These are phyloP conservation scores for Panthera uncia DNA, from an alignment of 2,113 vertebrate species.

Conservation along the genomic window DNA sequence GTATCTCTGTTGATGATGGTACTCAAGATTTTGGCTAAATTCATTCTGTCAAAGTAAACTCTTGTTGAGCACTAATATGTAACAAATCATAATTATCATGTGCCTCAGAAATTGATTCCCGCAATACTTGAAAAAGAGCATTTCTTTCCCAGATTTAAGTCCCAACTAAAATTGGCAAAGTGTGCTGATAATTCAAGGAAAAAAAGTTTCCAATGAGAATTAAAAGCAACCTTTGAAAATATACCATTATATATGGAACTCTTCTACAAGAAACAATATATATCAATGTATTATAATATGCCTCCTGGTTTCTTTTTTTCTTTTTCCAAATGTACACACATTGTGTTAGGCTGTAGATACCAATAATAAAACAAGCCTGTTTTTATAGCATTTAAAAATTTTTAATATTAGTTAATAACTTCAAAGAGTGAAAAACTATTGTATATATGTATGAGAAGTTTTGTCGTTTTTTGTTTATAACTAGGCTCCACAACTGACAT, in stretches of 20 bases:
- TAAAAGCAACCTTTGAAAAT: slow-evolving; percentile 47
- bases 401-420: not conserved
- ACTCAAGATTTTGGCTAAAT: not conserved
- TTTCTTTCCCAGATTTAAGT: not conserved
- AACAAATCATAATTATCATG: not conserved
- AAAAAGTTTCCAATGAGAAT: slow-evolving; percentile 36
- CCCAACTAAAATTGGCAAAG: not conserved
- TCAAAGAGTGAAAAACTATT: not conserved
- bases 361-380: not conserved
- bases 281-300: not conserved
- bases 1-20: not conserved
- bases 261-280: not conserved
- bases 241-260: not conserved
- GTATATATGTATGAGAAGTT: not conserved
- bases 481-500: too few relatives aligned
- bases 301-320: not conserved
- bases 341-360: not conserved
- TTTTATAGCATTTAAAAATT: not conserved
- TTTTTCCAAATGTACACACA: not conserved
- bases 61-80: not conserved
- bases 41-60: not conserved
- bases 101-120: not conserved
- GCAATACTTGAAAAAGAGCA: not conserved
- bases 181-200: slow-evolving; percentile 14
- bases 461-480: too few relatives aligned